Base-by-base conservation (phyloP, 1,140 invertebrate genomes). In the Pseudoatta argentina region DNA sequence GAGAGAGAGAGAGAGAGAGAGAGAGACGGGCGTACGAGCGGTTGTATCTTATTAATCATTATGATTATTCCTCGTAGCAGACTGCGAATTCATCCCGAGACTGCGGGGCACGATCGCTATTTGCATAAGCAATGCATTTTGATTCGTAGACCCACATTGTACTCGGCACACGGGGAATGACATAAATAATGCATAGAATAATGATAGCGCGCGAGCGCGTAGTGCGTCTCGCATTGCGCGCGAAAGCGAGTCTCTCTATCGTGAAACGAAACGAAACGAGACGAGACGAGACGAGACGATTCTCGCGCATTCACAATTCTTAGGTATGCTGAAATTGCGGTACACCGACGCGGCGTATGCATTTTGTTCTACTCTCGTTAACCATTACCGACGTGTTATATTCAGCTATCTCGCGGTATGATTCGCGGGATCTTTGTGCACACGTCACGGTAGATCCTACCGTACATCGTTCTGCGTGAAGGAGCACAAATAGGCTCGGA, bases 51-150 rank as follows among this genome's bases (percentile, higher is more conserved):
- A 94, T 93, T 93, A 92, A 93, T 93, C 92, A 94, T 94, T 93
- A 93, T 89, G 89, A 93, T 94, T 91, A 93, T 93, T 92, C 90
- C 87, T 87, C 88, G 76, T 85, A 90, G 89, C 92, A 92, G 88
- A 92, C 92, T 91, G 90, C 76, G 77, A 87, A 88, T 87, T 89
- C 91, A 51, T 76, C 86, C 79, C 66, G 63, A 88, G 89, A 89
- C 88, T 90, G 87, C 86, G 86, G 88, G 88, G 88, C 93, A 94
- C 91, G 92, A 91, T 86, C 86, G 91, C 85, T 91, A 95, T 95
- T 94, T 95, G 92, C 94, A 94, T 95, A 94, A 94, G 94, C 94
- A 94, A 95, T 95, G 93, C 93, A 94, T 95, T 95, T 94, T 94
- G 93, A 95, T 94, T 94, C 93, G 92, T 88, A 89, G 89, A 91